Evolutionary conservation across 2,888 invertebrate species (phyloP).

Genomic region (Coleophora flavipennella): DNA sequence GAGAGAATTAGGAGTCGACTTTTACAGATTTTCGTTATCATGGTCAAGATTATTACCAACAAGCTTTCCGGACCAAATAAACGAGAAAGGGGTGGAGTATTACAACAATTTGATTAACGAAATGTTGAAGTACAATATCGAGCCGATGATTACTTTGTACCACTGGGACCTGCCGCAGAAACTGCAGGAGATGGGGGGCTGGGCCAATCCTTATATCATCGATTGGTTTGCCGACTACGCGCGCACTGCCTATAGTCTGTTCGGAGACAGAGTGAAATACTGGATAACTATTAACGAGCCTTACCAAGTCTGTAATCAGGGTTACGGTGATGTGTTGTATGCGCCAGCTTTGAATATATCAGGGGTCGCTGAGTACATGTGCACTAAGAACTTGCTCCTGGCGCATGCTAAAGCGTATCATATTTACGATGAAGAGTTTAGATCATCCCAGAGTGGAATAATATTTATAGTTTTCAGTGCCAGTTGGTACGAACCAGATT

Average conservation of each 20-base stretch:
- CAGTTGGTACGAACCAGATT: slow-evolving; percentile 36
- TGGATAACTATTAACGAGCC: slow-evolving; percentile 76
- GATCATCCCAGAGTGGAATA: slow-evolving; percentile 24
- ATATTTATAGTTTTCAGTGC: slow-evolving; percentile 18
- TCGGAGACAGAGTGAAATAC: slow-evolving; percentile 55
- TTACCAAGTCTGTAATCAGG: slow-evolving; percentile 33
- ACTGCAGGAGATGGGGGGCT: slow-evolving; percentile 69
- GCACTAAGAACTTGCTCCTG: slow-evolving; percentile 50
- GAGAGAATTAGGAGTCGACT: slow-evolving; percentile 53
- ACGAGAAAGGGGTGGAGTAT: slow-evolving; percentile 48
- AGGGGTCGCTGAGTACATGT: slow-evolving; percentile 57
- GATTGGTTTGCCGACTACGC: slow-evolving; percentile 62
- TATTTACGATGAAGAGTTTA: slow-evolving; percentile 40
- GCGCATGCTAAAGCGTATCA: slow-evolving; percentile 68
- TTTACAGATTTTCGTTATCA: slow-evolving; percentile 72
- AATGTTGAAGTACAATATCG: slow-evolving; percentile 69
- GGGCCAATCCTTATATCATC: slow-evolving; percentile 49
- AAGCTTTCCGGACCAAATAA: slow-evolving; percentile 67
- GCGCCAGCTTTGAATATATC: slow-evolving; percentile 38
- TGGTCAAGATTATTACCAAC: slow-evolving; percentile 77
- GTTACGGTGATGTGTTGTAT: slow-evolving; percentile 42
- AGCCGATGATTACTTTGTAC: slow-evolving; percentile 70
- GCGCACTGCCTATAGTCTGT: slow-evolving; percentile 40
- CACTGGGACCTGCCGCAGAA: slow-evolving; percentile 68
- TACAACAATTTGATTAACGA: slow-evolving; percentile 67